Evolutionary conservation across 92 coral and sea anemone species (phyloP).

Genomic region (Anthopleura xanthogrammica): DNA sequence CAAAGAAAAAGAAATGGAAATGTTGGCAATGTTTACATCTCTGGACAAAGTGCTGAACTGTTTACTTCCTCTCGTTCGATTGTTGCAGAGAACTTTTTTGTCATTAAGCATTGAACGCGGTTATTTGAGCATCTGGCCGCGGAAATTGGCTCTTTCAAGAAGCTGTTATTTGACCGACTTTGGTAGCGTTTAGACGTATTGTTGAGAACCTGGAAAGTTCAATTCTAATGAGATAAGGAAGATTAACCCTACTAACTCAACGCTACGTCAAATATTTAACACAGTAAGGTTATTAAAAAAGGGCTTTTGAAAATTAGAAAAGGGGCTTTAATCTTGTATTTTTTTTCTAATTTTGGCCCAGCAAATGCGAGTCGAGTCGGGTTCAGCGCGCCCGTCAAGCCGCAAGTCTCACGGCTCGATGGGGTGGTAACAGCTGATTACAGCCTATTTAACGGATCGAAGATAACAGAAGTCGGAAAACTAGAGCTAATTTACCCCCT

Average conservation of each 20-base stretch:
- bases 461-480: not conserved
- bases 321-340: too few relatives aligned
- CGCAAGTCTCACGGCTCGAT: not conserved
- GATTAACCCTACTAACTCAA: too few relatives aligned
- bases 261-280: too few relatives aligned
- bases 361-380: too few relatives aligned
- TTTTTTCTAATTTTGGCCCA: too few relatives aligned
- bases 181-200: too few relatives aligned
- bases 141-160: not conserved
- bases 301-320: too few relatives aligned
- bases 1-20: not conserved
- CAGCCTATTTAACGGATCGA: not conserved
- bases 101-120: not conserved
- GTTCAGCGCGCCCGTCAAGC: too few relatives aligned
- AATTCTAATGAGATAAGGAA: too few relatives aligned
- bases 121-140: not conserved
- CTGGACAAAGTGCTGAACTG: not conserved
- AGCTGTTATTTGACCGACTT: not conserved
- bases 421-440: not conserved
- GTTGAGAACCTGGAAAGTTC: too few relatives aligned
- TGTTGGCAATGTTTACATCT: not conserved
- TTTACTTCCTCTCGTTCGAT: not conserved
- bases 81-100: not conserved
- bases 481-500: not conserved
- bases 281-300: too few relatives aligned